Base-by-base conservation (phyloP, 2,113 vertebrate species). In the Cottus gobio region DNA sequence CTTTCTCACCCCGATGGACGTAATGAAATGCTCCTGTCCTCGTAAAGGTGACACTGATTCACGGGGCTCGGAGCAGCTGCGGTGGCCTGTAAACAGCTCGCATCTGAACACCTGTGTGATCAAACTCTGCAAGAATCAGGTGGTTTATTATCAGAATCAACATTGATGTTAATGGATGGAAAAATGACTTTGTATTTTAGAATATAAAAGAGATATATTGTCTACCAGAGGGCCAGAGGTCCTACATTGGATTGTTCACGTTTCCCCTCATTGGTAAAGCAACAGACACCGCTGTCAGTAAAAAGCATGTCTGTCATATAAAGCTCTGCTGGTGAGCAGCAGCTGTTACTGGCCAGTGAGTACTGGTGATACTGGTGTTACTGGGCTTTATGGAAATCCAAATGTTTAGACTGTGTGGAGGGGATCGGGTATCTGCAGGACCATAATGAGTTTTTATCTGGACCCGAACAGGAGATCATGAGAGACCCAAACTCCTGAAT, bases 11-110 rank as follows among this genome's bases (percentile, higher is more conserved):
- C 77, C 62, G 79, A 80, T 82, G 60, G 37, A 80, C 60, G 42
- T 91, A 94, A 93, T 93, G 89, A 94, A 93, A 95, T 82, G 92
- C 90, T 89, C 72, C 85, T 48, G 86, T 85, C 79, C 82, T 77
- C 75, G 4, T 50, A 18, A 7, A 62, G 39, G 9, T 71, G 82
- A 75, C 69, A 34, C 75, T 18, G 46, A 71, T 72, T 60, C 73
- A 65, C 52, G 5, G 42, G 37, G 57, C n/a, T n/a, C n/a, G n/a
- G n/a, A 61, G 4, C 91, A 91, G 91, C 90, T 93, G 90, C 48
- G 79, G 44, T 61, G 57, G 79, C 57, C 80, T 71, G 73, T 79
- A 60, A 80, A 60, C 13, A 10, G 11, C 52, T 56, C n/a, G n/a
- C 58, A 42, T 61, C 3, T 12, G 67, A 52, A 58, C 37, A 26